These are phyloP conservation scores for Xestoiulus laeticollis DNA, from an alignment of 2,888 invertebrate species.

Conservation along the genomic window DNA sequence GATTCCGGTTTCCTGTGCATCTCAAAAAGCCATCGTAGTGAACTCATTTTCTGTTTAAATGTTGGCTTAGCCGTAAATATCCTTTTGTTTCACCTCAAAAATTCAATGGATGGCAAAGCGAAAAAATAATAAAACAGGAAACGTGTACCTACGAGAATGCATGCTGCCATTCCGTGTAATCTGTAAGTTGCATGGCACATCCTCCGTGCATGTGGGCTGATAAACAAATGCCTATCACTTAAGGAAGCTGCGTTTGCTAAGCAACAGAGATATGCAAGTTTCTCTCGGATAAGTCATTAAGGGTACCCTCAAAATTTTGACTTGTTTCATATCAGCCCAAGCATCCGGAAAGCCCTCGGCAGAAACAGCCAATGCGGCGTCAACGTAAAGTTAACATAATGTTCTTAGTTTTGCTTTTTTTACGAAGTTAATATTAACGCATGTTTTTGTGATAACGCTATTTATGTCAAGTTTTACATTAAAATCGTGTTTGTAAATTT, in stretches of 20 bases:
- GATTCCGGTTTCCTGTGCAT: not conserved
- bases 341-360: too few species aligned
- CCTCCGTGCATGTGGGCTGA: not conserved
- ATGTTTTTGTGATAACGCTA: too few species aligned
- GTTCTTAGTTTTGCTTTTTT: too few species aligned
- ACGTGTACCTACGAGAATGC: not conserved
- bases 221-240: not conserved
- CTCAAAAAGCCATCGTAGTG: not conserved
- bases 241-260: not conserved
- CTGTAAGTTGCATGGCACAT: not conserved
- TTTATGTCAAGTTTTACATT: too few species aligned
- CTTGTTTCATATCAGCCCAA: too few species aligned
- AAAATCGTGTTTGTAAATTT: too few species aligned
- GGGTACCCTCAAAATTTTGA: not conserved
- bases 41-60: not conserved
- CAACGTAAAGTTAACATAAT: too few species aligned
- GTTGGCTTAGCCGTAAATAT: not conserved
- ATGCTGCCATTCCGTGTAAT: not conserved
- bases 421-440: too few species aligned
- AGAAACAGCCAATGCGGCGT: too few species aligned
- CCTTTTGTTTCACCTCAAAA: not conserved
- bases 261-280: not conserved
- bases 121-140: not conserved
- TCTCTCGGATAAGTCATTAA: not conserved
- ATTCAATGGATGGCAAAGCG: not conserved